Evolutionary conservation across 1,140 invertebrate species (phyloP), one percentile per base, ranked within the genome.

Genomic region (Drosophila parabipectinata): DNA sequence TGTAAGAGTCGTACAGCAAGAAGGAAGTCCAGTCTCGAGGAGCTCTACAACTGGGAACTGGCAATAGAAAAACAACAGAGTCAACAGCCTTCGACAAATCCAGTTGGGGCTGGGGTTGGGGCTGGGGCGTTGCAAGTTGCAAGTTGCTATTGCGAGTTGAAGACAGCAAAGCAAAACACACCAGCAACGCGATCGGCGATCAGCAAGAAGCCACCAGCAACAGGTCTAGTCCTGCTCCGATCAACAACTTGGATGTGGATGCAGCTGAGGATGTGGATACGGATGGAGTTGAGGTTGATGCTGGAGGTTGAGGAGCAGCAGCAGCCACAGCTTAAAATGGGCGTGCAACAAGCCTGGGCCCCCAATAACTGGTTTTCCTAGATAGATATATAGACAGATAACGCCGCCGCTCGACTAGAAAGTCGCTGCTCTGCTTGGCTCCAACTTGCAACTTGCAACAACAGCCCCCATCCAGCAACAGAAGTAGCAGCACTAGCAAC

Each of bases 1-100:
- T 77, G 61, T 47, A 45, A 39, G 56, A 47, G 62, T 18, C 15
- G 34, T 37, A 37, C 12, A 37, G 10, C 15, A 41, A 87, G 81
- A 72, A 84, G 82, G 81, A 87, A 87, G 81, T 87, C 60, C 47
- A 15, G 77, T 61, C 75, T 44, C 30, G 32, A 39, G 32, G 45
- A 18, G 28, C 52, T 39, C 57, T 26, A 30, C 7, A 37, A 21
- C 28, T n/a, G 37, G 47, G 21, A 52, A 52, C 53, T 47, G 82
- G 81, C 81, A 87, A 85, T 85, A 85, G 81, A 85, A 85, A 85
- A 85, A 85, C 72, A 85, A 82, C 67, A 66, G 44, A 85, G 81
- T 85, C 81, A 85, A 85, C 61, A 85, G 81, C 78, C 81, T 87
- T 82, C 68, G 48, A 59, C 72, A 56, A 71, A 71, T 71, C 67